Percentiles rank a stretch among this genome's conserved stretches.
These are phyloP conservation scores for Rhabditoides inermis DNA, from an alignment of 2,888 invertebrate species.

Conservation along the genomic window DNA sequence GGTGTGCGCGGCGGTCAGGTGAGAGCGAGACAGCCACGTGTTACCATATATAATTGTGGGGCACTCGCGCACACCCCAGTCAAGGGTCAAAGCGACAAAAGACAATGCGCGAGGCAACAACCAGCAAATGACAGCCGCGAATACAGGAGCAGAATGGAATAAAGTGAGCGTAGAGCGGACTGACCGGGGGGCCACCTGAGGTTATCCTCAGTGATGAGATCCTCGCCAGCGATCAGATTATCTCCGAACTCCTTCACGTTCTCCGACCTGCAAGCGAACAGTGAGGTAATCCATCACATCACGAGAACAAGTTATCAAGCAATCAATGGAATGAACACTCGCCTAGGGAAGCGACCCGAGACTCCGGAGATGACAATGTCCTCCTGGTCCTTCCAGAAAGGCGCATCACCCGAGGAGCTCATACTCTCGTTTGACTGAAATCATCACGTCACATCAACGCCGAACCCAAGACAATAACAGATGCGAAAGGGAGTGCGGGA, in stretches of 20 bases:
- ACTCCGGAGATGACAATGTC: conserved; percentile 58
- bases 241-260: conserved; percentile 84
- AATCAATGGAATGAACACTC: background rate
- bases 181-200: conserved; percentile 72
- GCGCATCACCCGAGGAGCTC: conserved; percentile 28
- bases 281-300: background rate
- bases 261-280: conserved; percentile 61
- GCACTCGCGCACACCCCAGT: too few relatives aligned
- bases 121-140: background rate
- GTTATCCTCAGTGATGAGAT: conserved; percentile 84
- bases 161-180: background rate
- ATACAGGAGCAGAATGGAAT: background rate
- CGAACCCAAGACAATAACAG: background rate
- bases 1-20: too few relatives aligned
- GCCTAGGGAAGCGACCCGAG: conserved; percentile 67
- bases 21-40: too few relatives aligned
- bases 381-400: conserved; percentile 52
- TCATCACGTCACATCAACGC: too few relatives aligned
- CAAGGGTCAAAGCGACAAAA: too few relatives aligned
- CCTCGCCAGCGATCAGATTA: conserved; percentile 79
- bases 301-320: background rate
- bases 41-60: too few relatives aligned
- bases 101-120: background rate
- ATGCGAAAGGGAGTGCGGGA: background rate
- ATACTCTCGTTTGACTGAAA: conserved; percentile 43